These are phyloP conservation scores for Athalia rosae DNA, from an alignment of 2,888 invertebrate genomes.

Conservation along the genomic window DNA sequence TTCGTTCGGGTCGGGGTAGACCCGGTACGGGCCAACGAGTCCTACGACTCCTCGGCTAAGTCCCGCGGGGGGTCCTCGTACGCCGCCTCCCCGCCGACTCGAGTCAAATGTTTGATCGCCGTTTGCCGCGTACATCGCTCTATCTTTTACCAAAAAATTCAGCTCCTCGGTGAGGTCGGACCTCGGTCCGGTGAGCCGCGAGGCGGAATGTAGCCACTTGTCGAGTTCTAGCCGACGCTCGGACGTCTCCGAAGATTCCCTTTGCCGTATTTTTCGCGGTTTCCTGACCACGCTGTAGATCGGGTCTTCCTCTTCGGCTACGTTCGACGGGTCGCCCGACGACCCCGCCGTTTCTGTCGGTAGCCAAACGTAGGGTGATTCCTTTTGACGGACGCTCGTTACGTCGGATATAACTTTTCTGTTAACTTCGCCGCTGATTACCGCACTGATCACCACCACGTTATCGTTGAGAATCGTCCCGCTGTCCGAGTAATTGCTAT, in stretches of 20 bases:
- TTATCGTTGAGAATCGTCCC: conserved; percentile 36
- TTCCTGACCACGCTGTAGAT: conserved; percentile 63
- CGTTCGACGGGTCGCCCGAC: background rate
- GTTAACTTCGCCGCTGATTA: conserved; percentile 36
- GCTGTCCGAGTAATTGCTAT: conserved; percentile 46
- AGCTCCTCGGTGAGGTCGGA: background rate
- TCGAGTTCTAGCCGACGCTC: conserved; percentile 57
- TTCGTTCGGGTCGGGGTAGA: conserved; percentile 62
- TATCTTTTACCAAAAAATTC: conserved; percentile 46
- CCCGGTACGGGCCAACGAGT: conserved; percentile 65
- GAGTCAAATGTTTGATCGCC: conserved; percentile 25
- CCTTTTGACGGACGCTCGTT: conserved; percentile 40
- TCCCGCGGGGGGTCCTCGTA: conserved; percentile 1
- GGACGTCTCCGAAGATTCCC: conserved; percentile 41
- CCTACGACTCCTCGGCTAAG: conserved; percentile 66
- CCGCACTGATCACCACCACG: conserved; percentile 54
- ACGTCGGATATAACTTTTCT: conserved; percentile 47
- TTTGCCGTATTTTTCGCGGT: conserved; percentile 44
- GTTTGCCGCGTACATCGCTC: conserved; percentile 50
- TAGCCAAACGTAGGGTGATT: conserved; percentile 39
- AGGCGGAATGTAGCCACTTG: conserved; percentile 61
- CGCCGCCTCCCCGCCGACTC: conserved; percentile 4
- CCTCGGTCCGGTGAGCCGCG: conserved; percentile 46
- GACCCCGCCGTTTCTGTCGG: conserved; percentile 3
- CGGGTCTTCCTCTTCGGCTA: conserved; percentile 55